Evolutionary conservation across 2,888 invertebrate species (phyloP), one percentile per base, ranked within the genome.

Genomic region (Pristionchus arcanus): DNA sequence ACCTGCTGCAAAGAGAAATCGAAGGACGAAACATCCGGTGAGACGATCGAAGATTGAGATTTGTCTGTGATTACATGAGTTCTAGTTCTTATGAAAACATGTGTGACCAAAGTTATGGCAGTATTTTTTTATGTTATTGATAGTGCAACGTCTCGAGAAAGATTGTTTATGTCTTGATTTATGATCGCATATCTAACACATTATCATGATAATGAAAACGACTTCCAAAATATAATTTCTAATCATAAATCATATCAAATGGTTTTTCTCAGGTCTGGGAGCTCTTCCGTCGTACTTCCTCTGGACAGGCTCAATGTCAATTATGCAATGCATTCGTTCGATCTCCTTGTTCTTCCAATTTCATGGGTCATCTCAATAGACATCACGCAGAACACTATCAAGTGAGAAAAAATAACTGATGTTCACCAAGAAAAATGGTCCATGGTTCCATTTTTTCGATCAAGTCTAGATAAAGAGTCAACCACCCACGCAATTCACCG

Each of bases 311-410:
- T 49, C 91, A 84, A 25, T 91, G 91, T 59, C 83, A 87, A 83
- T 49, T 91, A n/a, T 91, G 91, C 88, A 84, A 77, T 71, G 87
- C 90, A 15, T 63, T 90, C 34, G 91, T 91, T n/a, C 89, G 91
- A 28, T 91, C 91, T 49, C 91, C 91, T 3, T 91, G 91, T 66
- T 90, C 90, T 59, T 90, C 90, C 68, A 91, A 91, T 81, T 91
- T 91, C 88, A 91, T 91, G 91, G 91, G 91, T 15, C 91, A 91
- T 88, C 89, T 91, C 49, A 89, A 90, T 49, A 74, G 91, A 49
- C 91, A 91, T 42, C 91, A 91, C 49, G 28, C 85, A 1, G 77
- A 81, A 21, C 89, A 91, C 49, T 90, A 90, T 77, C 84, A 89
- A 37, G 90, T 89, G 15, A 63, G 81, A 13, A 68, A 19, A 83